Conservation (phyloP, 2,113 vertebrate genomes). For the Gopherus evgoodei region DNA sequence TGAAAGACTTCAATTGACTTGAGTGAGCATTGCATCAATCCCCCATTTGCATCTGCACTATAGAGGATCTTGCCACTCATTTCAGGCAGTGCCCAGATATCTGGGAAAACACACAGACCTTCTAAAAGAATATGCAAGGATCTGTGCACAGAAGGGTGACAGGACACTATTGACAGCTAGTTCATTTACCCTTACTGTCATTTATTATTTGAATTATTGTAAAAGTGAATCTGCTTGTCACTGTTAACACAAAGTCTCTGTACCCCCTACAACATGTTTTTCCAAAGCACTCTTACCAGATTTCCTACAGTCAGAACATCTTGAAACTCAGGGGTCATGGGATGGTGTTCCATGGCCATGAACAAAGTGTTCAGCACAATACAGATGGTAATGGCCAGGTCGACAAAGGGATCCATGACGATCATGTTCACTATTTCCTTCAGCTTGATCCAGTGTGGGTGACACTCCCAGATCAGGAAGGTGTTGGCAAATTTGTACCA, state of each 20-base stretch:
- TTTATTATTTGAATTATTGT: not conserved
- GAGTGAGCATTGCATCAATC: not conserved
- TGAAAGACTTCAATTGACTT: not conserved
- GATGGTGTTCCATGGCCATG: conserved; percentile 99
- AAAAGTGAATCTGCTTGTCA: not conserved
- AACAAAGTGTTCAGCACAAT: conserved; percentile 98
- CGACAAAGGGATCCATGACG: conserved; percentile 99
- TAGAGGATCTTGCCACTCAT: not conserved
- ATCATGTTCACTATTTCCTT: conserved; percentile 95
- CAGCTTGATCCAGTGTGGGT: conserved; percentile 91
- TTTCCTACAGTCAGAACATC: conserved; percentile 90
- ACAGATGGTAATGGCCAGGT: conserved; percentile 98
- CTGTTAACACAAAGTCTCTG: not conserved
- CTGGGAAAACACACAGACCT: not conserved
- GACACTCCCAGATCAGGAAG: conserved; percentile 98
- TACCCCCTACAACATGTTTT: not conserved
- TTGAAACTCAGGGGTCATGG: conserved; percentile 90
- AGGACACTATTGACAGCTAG: not conserved
- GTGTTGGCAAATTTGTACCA: conserved; percentile 98
- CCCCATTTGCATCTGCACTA: not conserved
- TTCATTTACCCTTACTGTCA: not conserved
- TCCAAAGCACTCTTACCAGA: conserved; percentile 82
- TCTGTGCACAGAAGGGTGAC: not conserved
- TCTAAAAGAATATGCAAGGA: not conserved
- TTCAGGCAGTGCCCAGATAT: not conserved